phyloP scores from a whole-genome alignment of 2,113 vertebrate genomes.

The Lathamus discolor region DNA sequence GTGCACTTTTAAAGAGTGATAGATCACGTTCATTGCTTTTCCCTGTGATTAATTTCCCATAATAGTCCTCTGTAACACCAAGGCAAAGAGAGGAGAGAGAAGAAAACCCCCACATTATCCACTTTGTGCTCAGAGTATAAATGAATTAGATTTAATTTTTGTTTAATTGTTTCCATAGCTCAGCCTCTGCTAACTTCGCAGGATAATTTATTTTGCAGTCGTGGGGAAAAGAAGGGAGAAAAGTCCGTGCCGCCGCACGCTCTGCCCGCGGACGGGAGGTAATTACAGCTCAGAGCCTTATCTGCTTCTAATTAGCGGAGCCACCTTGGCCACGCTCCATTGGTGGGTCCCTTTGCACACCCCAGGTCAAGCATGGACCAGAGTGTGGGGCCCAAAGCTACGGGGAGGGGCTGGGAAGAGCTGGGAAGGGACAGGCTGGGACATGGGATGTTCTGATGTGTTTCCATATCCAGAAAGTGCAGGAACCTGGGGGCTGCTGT shows the following conservation, averaged over 20 bases:
- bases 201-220: slow-evolving; percentile 86
- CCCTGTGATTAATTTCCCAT: slow-evolving; percentile 81
- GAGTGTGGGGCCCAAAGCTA: background rate
- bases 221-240: slow-evolving; percentile 46
- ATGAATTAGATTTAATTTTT: slow-evolving; percentile 91
- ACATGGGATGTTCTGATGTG: fast-evolving
- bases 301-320: slow-evolving; percentile 78
- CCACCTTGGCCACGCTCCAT: slow-evolving; percentile 47
- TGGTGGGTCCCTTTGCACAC: background rate
- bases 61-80: slow-evolving; percentile 79
- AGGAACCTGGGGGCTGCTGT: background rate
- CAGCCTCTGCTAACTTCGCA: slow-evolving; percentile 80
- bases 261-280: slow-evolving; percentile 72
- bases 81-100: slow-evolving; percentile 73
- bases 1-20: slow-evolving; percentile 74
- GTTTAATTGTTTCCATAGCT: slow-evolving; percentile 92
- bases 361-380: background rate
- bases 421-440: fast-evolving
- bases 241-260: slow-evolving; percentile 5
- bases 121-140: slow-evolving; percentile 82
- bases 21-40: slow-evolving; percentile 80
- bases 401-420: background rate
- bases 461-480: no score
- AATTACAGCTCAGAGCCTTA: slow-evolving; percentile 86
- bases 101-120: slow-evolving; percentile 72